Conservation (phyloP, 2,888 invertebrate species). For the Rhorus exstirpatorius region DNA sequence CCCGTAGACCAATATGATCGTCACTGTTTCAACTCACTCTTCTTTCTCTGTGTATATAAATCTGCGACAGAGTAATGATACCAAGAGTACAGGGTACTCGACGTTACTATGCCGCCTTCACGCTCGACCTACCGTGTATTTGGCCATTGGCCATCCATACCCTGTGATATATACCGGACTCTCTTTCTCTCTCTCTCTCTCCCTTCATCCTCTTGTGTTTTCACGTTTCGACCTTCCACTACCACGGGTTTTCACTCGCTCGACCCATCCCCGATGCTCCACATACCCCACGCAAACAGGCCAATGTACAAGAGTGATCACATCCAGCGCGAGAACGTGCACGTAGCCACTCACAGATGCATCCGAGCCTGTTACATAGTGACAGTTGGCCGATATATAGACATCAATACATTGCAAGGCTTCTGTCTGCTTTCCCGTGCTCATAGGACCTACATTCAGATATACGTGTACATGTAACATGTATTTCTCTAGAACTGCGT, state of each 20-base stretch:
- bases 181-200: slow-evolving; percentile 28
- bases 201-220: slow-evolving; percentile 17
- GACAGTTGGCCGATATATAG: slow-evolving; percentile 48
- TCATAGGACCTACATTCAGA: slow-evolving; percentile 2
- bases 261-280: slow-evolving; percentile 30
- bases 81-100: slow-evolving; percentile 71
- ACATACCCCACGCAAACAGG: slow-evolving; percentile 22
- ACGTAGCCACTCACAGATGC: slow-evolving; percentile 26
- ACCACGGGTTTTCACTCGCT: slow-evolving; percentile 53
- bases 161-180: slow-evolving; percentile 67
- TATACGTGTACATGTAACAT: neutral
- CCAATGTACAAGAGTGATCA: neutral
- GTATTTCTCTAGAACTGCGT: neutral
- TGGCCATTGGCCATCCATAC: slow-evolving; percentile 81
- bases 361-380: slow-evolving; percentile 11
- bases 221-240: slow-evolving; percentile 47
- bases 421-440: slow-evolving; percentile 24
- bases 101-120: slow-evolving; percentile 78
- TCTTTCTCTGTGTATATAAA: slow-evolving; percentile 23
- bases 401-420: slow-evolving; percentile 40
- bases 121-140: slow-evolving; percentile 83
- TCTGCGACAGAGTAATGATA: slow-evolving; percentile 80
- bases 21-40: neutral
- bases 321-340: slow-evolving; percentile 11
- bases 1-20: slow-evolving; percentile 14